Evolutionary conservation across 2,113 vertebrate genomes (phyloP).

Genomic region (Dendropsophus ebraccatus): DNA sequence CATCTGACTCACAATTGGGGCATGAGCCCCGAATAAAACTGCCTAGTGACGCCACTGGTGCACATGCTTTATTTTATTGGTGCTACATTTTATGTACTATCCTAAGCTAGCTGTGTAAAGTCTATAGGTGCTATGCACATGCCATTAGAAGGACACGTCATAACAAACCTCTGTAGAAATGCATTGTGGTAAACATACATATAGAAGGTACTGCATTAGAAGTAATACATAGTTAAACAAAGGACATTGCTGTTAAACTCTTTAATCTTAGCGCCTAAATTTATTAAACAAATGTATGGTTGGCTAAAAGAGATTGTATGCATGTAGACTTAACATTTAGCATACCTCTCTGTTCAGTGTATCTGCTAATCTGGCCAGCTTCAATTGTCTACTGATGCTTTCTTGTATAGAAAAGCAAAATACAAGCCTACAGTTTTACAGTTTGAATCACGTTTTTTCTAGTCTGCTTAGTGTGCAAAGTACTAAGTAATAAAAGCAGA

Average conservation of each 20-base stretch:
- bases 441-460: no score
- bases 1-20: no score
- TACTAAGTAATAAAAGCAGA: no score
- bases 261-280: neutral
- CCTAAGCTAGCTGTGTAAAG: neutral
- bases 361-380: neutral
- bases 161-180: slow-evolving; percentile 1
- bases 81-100: neutral
- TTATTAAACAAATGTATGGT: slow-evolving; percentile 25
- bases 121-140: neutral
- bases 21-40: no score
- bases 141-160: slow-evolving; percentile 4
- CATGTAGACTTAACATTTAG: neutral
- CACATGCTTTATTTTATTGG: neutral
- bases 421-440: neutral
- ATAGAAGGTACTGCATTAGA: neutral
- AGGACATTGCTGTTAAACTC: slow-evolving; percentile 1
- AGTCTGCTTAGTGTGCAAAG: no score
- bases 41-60: neutral
- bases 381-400: slow-evolving; percentile 3
- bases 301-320: neutral
- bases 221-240: slow-evolving; percentile 36
- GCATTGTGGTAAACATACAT: neutral
- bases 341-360: neutral
- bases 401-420: neutral